phyloP scores from a whole-genome alignment of 2,888 invertebrate genomes.

The Tetanocera ferruginea region DNA sequence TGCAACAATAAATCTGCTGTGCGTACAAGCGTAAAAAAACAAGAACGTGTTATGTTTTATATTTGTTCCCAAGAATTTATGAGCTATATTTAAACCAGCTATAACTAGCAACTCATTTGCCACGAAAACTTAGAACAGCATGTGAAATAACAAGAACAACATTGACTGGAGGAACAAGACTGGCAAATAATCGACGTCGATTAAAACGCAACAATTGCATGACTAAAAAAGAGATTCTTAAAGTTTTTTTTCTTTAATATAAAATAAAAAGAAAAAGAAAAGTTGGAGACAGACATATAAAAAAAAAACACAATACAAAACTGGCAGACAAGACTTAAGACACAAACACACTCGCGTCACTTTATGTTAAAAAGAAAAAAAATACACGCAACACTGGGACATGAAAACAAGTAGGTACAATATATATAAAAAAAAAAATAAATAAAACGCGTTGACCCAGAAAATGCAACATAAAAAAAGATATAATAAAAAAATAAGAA shows the following conservation, averaged over 20 bases:
- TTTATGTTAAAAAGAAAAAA: neutral
- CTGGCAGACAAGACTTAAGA: neutral
- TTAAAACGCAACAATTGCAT: constrained; percentile 31
- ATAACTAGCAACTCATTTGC: neutral
- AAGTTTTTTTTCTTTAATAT: neutral
- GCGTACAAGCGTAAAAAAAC: neutral
- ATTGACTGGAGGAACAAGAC: neutral
- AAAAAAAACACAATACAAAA: neutral
- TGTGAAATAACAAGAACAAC: neutral
- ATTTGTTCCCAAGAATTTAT: too few relatives aligned
- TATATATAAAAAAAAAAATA: neutral
- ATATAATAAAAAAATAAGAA: constrained; percentile 9
- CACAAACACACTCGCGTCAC: neutral
- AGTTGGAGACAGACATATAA: constrained; percentile 6
- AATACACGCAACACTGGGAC: neutral
- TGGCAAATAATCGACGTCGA: neutral
- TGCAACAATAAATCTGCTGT: neutral
- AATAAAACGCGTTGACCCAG: constrained; percentile 33
- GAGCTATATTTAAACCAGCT: constrained; percentile 10
- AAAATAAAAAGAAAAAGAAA: neutral
- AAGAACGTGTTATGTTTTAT: too few relatives aligned
- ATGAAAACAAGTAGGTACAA: constrained; percentile 16
- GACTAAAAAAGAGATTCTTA: constrained; percentile 4
- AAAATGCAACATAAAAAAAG: constrained; percentile 21
- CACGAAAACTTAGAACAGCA: neutral